Evolutionary conservation across 2,797 vertebrate genomes (phyloP).

Genomic region (Urosaurus nigricauda): DNA sequence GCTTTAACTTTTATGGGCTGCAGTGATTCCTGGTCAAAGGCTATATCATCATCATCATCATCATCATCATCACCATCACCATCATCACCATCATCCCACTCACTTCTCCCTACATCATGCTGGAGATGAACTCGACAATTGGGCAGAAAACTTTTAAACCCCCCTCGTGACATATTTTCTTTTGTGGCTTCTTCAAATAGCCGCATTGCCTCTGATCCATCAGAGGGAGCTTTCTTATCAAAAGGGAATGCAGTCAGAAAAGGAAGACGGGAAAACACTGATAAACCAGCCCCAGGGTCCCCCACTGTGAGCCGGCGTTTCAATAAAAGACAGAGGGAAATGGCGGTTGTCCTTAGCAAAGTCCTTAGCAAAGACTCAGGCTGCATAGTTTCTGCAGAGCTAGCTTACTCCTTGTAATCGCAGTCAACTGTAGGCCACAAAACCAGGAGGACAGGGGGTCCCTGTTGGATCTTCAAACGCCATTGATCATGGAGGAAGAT

Average conservation of each 20-base stretch:
- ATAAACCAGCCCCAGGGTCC: conserved; percentile 8
- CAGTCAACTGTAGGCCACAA: background rate
- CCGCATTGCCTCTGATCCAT: background rate
- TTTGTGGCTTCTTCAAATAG: conserved; percentile 22
- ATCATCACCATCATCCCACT: background rate
- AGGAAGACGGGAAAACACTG: background rate
- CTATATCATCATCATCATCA: background rate
- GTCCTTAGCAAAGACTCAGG: background rate
- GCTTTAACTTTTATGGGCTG: too few relatives aligned
- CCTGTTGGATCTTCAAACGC: background rate
- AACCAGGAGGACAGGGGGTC: background rate
- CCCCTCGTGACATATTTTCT: background rate
- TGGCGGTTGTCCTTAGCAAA: background rate
- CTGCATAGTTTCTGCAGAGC: too few relatives aligned
- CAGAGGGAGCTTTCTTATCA: conserved; percentile 28
- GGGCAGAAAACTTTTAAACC: background rate
- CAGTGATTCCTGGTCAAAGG: too few relatives aligned
- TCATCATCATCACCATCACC: background rate
- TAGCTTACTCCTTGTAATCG: too few relatives aligned
- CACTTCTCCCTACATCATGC: background rate
- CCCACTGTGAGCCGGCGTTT: background rate
- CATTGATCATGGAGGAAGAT: too few relatives aligned
- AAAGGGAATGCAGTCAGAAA: conserved; percentile 10
- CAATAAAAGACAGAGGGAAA: background rate
- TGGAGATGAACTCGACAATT: background rate